Evolutionary conservation across 1,140 invertebrate genomes (phyloP).

Genomic region (Zaprionus vittiger): DNA sequence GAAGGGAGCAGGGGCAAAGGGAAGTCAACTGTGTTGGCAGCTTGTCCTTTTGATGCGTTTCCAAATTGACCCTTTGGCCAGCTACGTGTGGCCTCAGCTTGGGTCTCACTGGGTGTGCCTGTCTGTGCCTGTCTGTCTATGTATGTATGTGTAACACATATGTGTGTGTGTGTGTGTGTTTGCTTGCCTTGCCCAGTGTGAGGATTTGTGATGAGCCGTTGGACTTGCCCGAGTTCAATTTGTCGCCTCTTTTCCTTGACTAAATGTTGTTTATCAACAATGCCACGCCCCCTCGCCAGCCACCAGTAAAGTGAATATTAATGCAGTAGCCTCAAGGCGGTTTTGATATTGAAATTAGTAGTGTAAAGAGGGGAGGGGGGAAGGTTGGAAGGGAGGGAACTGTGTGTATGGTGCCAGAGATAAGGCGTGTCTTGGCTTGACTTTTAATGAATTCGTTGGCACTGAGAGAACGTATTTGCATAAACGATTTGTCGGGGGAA

Average conservation of each 20-base stretch:
- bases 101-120: constrained; percentile 1
- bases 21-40: constrained; percentile 4
- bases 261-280: constrained; percentile 65
- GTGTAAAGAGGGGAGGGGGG: constrained; percentile 12
- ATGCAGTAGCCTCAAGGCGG: constrained; percentile 53
- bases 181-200: constrained; percentile 25
- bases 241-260: constrained; percentile 45
- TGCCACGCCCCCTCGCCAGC: constrained; percentile 56
- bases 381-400: constrained; percentile 22
- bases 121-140: constrained; percentile 25
- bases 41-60: constrained; percentile 56
- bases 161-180: constrained; percentile 17
- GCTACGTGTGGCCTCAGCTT: not conserved
- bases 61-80: constrained; percentile 69
- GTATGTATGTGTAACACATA: not conserved
- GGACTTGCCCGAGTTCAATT: constrained; percentile 40
- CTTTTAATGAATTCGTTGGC: constrained; percentile 73
- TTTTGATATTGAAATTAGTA: constrained; percentile 78
- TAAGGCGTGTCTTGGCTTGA: constrained; percentile 53
- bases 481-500: constrained; percentile 56
- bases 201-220: constrained; percentile 62
- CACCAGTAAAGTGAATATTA: constrained; percentile 67
- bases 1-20: not conserved
- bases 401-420: constrained; percentile 34
- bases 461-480: constrained; percentile 55